Percentiles rank a stretch among this genome's conserved stretches.
Conservation (phyloP, 2,888 invertebrate species). For the Orthosia gracilis region DNA sequence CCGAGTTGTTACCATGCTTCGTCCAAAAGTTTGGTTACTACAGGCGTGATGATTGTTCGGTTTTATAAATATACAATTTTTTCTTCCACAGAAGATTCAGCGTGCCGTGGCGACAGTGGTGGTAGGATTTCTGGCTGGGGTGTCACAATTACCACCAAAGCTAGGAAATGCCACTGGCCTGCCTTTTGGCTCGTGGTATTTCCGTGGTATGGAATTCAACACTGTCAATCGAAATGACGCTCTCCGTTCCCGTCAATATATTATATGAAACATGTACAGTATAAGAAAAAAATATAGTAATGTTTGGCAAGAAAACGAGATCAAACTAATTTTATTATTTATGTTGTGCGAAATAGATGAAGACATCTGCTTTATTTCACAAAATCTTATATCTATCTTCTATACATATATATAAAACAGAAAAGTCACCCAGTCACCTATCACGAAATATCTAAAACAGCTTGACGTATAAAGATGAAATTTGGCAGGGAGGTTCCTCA, state of each 20-base stretch:
- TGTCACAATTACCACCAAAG: not conserved
- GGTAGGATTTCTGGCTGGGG: constrained; percentile 2
- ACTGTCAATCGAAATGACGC: constrained; percentile 8
- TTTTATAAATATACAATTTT: not conserved
- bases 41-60: not conserved
- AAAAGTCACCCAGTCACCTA: no score
- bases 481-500: no score
- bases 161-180: constrained; percentile 5
- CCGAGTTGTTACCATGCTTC: not conserved
- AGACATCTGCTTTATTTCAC: no score
- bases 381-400: no score
- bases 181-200: constrained; percentile 10
- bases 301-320: no score
- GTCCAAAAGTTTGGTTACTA: not conserved
- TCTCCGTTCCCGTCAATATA: not conserved
- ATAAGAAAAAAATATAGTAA: no score
- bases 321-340: no score
- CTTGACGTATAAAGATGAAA: no score
- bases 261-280: no score
- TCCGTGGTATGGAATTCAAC: constrained; percentile 16
- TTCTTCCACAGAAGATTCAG: constrained; percentile 5
- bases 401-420: no score
- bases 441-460: no score
- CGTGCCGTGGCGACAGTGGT: constrained; percentile 16
- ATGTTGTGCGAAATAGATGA: no score